Percentiles rank a stretch among this genome's conserved stretches.
These are phyloP conservation scores for Aspidoscelis tigris DNA, from an alignment of 2,113 vertebrate genomes.

Conservation along the genomic window DNA sequence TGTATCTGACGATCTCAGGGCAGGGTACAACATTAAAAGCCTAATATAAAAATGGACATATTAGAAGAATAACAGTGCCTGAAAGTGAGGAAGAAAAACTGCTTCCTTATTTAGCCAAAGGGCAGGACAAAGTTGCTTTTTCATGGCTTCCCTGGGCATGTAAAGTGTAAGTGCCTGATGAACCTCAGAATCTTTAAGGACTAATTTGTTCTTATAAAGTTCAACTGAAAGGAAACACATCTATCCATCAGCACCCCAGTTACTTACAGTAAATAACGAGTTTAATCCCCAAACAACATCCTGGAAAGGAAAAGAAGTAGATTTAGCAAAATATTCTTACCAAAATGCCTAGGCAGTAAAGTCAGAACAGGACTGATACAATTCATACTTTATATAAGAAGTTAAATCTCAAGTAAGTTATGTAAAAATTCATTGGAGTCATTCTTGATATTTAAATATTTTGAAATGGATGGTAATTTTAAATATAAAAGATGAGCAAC, in stretches of 20 bases:
- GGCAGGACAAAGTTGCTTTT: too few relatives aligned
- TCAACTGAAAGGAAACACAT: background rate
- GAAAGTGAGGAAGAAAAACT: too few relatives aligned
- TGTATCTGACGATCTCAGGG: too few relatives aligned
- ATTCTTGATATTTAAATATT: background rate
- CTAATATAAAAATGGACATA: too few relatives aligned
- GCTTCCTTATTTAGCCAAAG: too few relatives aligned
- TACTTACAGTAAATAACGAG: constrained; percentile 98
- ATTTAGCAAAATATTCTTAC: constrained; percentile 26
- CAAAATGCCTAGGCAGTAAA: background rate
- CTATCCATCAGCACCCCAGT: background rate
- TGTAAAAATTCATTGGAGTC: background rate
- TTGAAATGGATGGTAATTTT: background rate
- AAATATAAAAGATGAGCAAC: background rate
- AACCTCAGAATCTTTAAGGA: too few relatives aligned
- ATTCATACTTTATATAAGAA: background rate
- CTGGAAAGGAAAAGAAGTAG: constrained; percentile 75
- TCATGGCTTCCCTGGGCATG: too few relatives aligned
- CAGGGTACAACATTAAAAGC: too few relatives aligned
- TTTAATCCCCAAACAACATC: constrained; percentile 98
- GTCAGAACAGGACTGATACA: background rate
- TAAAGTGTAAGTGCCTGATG: too few relatives aligned
- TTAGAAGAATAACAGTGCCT: too few relatives aligned
- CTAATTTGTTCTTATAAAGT: background rate
- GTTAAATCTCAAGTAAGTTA: background rate